Evolutionary conservation across 2,888 invertebrate species (phyloP), one percentile per base, ranked within the genome.

Genomic region (Muschampia plurimacula): DNA sequence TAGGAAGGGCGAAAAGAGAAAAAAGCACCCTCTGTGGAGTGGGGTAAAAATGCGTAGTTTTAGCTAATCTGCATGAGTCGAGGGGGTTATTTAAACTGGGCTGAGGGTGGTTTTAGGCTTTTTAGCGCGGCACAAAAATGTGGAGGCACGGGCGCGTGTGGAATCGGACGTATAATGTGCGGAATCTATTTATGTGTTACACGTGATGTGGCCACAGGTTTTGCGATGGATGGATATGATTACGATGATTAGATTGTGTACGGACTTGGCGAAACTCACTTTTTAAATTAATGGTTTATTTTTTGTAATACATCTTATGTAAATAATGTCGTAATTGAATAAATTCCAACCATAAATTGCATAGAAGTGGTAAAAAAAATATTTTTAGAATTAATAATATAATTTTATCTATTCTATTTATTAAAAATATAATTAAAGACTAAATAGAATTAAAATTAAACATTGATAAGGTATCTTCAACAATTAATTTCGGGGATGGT

Each of bases 11-110:
- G 81, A 78, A 83, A 84, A 84, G 86, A 82, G 84, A 86, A 88
- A 88, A 90, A 90, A 89, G 87, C 86, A 82, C 85, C 85, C 84
- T 86, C 87, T 81, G 77, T 81, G 79, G 84, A 82, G 89, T 88
- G 91, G 94, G 95, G 95, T 95, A 95, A 95, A 95, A 95, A 95
- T 95, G 95, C 95, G 95, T 95, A 95, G 95, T 95, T 95, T 95
- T 95, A 95, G 95, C 95, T 95, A 95, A 95, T 95, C 95, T 95
- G 94, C 95, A 95, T 95, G 92, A 86, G 84, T 80, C 85, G 84
- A 52, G 81, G 84, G 84, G 84, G 85, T 82, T 87, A 82, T 89
- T 90, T 89, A 89, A 90, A 90, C 84, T 84, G 85, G 86, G 83
- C 77, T 81, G 82, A 80, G 84, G 89, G 89, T 84, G 89, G 90